These are phyloP conservation scores for Mus pahari DNA, from an alignment of 2,113 vertebrate species.

Conservation along the genomic window DNA sequence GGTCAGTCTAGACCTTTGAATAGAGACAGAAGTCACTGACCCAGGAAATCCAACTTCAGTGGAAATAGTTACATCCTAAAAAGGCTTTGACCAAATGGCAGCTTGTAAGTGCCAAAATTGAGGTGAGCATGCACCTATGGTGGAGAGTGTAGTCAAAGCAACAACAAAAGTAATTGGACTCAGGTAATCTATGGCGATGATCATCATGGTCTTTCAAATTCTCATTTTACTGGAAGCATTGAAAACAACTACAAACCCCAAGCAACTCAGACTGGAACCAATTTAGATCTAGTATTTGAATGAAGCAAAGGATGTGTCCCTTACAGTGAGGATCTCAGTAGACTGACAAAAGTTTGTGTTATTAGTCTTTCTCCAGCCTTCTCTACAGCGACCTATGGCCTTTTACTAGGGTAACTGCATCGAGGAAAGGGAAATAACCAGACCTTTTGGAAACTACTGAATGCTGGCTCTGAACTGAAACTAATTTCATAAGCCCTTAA, in stretches of 20 bases:
- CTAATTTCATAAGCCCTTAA: constrained; percentile 17
- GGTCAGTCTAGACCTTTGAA: background rate
- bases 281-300: background rate
- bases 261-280: background rate
- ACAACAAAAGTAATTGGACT: background rate
- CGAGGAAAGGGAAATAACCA: background rate
- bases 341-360: background rate
- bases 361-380: background rate
- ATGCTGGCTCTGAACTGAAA: background rate
- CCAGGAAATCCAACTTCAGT: background rate
- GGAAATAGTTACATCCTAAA: background rate
- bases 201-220: background rate
- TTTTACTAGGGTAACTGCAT: background rate
- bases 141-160: background rate
- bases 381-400: background rate
- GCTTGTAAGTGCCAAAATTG: background rate
- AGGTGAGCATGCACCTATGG: background rate
- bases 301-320: background rate
- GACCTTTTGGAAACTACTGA: background rate
- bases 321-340: background rate
- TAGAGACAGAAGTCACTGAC: background rate
- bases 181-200: background rate
- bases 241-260: background rate
- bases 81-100: background rate
- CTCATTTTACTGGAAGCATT: background rate